A percentile compares a stretch with the other conserved stretches of the same genome.
Evolutionary conservation across 2,797 vertebrate species (phyloP).

Genomic region (Sebastes nivosus): DNA sequence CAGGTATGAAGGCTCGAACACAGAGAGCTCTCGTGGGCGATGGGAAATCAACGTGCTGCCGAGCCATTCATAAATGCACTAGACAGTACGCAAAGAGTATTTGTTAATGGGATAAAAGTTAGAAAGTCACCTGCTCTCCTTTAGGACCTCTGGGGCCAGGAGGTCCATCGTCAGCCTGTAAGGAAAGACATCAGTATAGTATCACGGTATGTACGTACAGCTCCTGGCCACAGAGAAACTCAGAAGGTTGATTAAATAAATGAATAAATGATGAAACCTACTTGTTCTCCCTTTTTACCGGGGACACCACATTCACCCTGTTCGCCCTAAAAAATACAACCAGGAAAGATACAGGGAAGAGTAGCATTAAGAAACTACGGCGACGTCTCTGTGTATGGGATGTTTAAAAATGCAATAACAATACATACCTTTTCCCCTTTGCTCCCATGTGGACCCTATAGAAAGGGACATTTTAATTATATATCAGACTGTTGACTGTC

Average conservation of each 20-base stretch:
- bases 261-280: slow-evolving; percentile 43
- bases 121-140: slow-evolving; percentile 76
- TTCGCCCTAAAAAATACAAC: slow-evolving; percentile 64
- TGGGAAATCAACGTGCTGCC: background rate
- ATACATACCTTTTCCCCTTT: slow-evolving; percentile 87
- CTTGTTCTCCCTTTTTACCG: slow-evolving; percentile 75
- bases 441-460: slow-evolving; percentile 83
- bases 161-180: slow-evolving; percentile 71
- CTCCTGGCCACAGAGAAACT: background rate
- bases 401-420: background rate
- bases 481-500: background rate
- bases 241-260: background rate
- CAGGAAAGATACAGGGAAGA: background rate
- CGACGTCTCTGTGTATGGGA: background rate
- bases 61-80: background rate
- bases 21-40: background rate
- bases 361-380: background rate
- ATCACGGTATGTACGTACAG: background rate
- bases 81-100: background rate
- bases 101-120: background rate
- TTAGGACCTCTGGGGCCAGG: slow-evolving; percentile 64
- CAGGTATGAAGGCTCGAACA: slow-evolving; percentile 3
- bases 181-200: slow-evolving; percentile 10
- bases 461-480: background rate
- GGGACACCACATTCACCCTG: slow-evolving; percentile 74